Conservation (phyloP, 1,140 invertebrate species). For the Megalopta genalis region DNA sequence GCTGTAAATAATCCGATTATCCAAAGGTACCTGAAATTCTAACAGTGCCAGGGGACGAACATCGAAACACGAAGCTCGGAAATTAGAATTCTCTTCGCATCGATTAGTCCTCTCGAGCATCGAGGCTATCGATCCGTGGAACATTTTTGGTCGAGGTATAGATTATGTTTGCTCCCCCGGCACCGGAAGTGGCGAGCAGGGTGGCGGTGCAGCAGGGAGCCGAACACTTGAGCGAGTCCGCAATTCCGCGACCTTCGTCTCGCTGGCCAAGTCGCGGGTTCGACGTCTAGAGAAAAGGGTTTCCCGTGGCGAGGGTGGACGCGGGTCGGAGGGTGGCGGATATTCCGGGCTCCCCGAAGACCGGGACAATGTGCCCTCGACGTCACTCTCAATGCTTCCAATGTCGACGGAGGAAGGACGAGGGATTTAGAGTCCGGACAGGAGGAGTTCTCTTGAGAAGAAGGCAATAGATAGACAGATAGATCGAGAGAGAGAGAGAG, state of each 20-base stretch:
- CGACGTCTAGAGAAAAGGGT: constrained; percentile 52
- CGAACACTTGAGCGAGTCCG: constrained; percentile 12
- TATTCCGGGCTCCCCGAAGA: constrained; percentile 53
- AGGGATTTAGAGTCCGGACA: constrained; percentile 65
- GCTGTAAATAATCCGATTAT: too few species aligned
- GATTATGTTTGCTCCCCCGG: too few species aligned
- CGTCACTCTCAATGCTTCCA: constrained; percentile 72
- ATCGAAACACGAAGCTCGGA: too few species aligned
- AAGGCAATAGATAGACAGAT: background rate
- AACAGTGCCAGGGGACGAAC: too few species aligned
- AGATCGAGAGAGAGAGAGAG: background rate
- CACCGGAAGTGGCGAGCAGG: too few species aligned
- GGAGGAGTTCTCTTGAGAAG: constrained; percentile 47
- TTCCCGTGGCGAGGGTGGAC: constrained; percentile 20
- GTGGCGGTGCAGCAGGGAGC: background rate
- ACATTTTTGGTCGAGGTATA: background rate
- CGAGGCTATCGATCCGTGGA: background rate
- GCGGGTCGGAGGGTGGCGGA: constrained; percentile 27
- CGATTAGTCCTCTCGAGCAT: too few species aligned
- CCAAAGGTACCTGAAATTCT: too few species aligned
- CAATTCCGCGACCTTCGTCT: constrained; percentile 56
- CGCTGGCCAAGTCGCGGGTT: constrained; percentile 33
- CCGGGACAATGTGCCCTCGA: constrained; percentile 72
- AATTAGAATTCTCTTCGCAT: too few species aligned
- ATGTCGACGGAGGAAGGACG: constrained; percentile 53